These are phyloP conservation scores for Peromyscus polionotus DNA, from an alignment of 2,113 vertebrate species.

Conservation along the genomic window DNA sequence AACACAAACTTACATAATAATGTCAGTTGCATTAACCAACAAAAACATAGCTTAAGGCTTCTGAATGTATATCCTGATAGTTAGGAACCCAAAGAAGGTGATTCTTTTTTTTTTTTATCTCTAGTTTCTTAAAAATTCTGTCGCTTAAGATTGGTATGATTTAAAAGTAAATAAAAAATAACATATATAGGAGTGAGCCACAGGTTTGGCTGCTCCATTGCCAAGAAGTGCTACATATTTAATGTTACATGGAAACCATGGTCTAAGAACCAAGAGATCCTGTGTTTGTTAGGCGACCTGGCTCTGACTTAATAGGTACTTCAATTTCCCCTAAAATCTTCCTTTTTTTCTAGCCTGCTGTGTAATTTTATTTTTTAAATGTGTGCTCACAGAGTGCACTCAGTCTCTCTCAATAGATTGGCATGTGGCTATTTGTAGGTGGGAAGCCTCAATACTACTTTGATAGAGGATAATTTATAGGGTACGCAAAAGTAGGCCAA, in stretches of 20 bases:
- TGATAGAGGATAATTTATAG: background rate
- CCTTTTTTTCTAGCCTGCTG: background rate
- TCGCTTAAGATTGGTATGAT: background rate
- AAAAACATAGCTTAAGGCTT: background rate
- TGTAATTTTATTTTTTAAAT: background rate
- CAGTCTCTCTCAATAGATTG: background rate
- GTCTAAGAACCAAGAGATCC: background rate
- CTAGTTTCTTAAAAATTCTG: background rate
- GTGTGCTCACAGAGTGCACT: background rate
- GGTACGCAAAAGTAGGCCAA: background rate
- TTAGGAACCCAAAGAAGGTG: background rate
- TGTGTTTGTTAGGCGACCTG: background rate
- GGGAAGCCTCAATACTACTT: background rate
- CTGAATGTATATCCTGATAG: background rate
- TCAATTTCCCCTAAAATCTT: background rate
- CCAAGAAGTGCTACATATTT: background rate
- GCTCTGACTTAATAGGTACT: background rate
- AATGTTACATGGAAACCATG: slow-evolving; percentile 9
- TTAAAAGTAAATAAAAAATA: slow-evolving; percentile 51
- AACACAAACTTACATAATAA: background rate
- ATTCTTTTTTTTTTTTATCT: background rate
- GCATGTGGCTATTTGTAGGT: background rate
- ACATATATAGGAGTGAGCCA: slow-evolving; percentile 3
- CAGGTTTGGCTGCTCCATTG: background rate
- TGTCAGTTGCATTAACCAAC: background rate